These are phyloP conservation scores for Oreochromis aureus DNA, from an alignment of 2,113 vertebrate genomes.

Conservation along the genomic window DNA sequence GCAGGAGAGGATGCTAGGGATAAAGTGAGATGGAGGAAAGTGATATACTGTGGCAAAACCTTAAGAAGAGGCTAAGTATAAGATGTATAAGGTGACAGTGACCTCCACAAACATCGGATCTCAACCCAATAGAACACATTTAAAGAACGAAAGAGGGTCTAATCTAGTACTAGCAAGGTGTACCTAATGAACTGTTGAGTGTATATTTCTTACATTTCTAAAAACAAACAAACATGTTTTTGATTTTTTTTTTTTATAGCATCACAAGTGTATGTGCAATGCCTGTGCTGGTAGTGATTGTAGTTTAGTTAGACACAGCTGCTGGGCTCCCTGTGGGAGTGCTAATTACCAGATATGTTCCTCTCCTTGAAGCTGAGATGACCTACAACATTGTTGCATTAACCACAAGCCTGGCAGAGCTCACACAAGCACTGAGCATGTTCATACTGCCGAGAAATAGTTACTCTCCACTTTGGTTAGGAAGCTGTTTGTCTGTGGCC, in stretches of 20 bases:
- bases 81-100: background rate
- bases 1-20: background rate
- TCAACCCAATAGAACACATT: background rate
- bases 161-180: background rate
- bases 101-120: background rate
- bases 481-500: background rate
- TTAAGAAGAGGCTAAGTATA: background rate
- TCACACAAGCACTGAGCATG: background rate
- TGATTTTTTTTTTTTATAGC: background rate
- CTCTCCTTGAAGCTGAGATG: conserved; percentile 20
- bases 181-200: background rate
- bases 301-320: conserved; percentile 2
- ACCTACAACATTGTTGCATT: conserved; percentile 47
- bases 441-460: background rate
- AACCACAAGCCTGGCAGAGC: conserved; percentile 1
- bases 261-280: background rate
- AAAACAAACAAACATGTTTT: background rate
- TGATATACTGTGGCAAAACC: background rate
- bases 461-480: background rate
- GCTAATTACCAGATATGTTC: conserved; percentile 42
- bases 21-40: background rate
- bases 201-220: background rate
- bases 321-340: conserved; percentile 34
- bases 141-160: background rate
- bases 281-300: background rate